Evolutionary conservation across 2,113 vertebrate genomes (phyloP), one percentile per base, ranked within the genome.

Genomic region (Pangasianodon hypophthalmus): DNA sequence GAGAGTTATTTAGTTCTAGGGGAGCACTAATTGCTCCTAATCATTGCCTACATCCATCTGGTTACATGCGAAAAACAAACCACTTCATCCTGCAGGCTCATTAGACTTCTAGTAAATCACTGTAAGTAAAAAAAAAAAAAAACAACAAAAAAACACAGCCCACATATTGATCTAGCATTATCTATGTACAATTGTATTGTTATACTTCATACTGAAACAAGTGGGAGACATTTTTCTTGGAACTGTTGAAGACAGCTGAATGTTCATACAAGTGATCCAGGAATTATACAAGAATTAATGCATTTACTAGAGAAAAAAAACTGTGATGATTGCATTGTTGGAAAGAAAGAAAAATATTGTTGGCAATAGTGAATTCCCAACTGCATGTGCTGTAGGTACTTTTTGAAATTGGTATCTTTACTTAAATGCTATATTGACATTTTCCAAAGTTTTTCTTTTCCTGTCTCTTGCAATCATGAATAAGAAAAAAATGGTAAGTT

Each of bases 1-100:
- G 95, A 95, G 98, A 97, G 96, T 97, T 98, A 97, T 97, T 97
- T 97, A 97, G 97, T 97, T 96, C 96, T 96, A 96, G 95, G 94
- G 94, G 95, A 93, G 93, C 97, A 96, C 96, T 98, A 98, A 98
- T 98, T 97, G 96, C 96, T 97, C 97, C 96, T 98, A 98, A 98
- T 99, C 96, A 97, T 92, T 95, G 96, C 95, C 97, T 97, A 93
- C 96, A 97, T 98, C 96, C 95, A 95, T 98, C 97, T 98, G 97
- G 93, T 97, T 97, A 97, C 95, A 93, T 94, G 94, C 96, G 96
- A 97, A 97, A 84, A 97, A 97, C 97, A 98, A 97, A 97, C 96
- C 96, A 96, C 97, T 97, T 97, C 94, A 93, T 94, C 95, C 96
- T 94, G 95, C 95, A 93, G 96, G 95, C 97, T 98, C 95, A 93